Percentiles rank a stretch among this genome's conserved stretches.
phyloP scores from a whole-genome alignment of 2,888 invertebrate species.

The Campopleginae sp. region DNA sequence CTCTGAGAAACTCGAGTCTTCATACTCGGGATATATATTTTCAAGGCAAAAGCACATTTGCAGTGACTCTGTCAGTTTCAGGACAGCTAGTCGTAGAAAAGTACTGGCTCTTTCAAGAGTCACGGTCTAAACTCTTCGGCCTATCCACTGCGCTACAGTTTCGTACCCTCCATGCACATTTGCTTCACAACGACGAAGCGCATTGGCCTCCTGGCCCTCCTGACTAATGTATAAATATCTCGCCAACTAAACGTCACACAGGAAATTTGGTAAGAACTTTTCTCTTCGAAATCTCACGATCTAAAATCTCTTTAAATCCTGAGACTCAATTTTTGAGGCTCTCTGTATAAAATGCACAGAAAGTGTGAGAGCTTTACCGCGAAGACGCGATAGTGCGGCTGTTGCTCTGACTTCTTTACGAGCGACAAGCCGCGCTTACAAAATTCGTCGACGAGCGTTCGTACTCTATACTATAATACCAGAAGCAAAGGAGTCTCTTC shows the following conservation, averaged over 20 bases:
- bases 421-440: constrained; percentile 62
- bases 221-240: neutral
- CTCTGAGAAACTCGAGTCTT: constrained; percentile 44
- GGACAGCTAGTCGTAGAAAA: constrained; percentile 42
- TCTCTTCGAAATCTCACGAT: neutral
- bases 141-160: neutral
- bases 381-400: constrained; percentile 40
- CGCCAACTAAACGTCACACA: neutral
- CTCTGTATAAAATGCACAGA: constrained; percentile 2
- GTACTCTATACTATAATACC: constrained; percentile 38
- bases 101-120: constrained; percentile 3
- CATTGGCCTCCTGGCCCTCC: neutral
- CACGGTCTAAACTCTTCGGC: neutral
- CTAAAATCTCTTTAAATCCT: neutral
- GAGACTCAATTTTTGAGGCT: neutral
- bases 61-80: constrained; percentile 31
- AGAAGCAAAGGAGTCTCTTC: constrained; percentile 24
- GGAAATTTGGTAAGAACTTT: neutral
- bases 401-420: constrained; percentile 61
- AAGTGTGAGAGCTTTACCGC: constrained; percentile 15
- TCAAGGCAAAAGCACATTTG: constrained; percentile 49
- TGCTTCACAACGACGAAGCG: neutral
- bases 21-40: constrained; percentile 46
- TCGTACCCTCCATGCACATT: neutral
- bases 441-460: constrained; percentile 62